Base-by-base conservation (phyloP, 2,113 vertebrate species). In the Sylvia atricapilla region DNA sequence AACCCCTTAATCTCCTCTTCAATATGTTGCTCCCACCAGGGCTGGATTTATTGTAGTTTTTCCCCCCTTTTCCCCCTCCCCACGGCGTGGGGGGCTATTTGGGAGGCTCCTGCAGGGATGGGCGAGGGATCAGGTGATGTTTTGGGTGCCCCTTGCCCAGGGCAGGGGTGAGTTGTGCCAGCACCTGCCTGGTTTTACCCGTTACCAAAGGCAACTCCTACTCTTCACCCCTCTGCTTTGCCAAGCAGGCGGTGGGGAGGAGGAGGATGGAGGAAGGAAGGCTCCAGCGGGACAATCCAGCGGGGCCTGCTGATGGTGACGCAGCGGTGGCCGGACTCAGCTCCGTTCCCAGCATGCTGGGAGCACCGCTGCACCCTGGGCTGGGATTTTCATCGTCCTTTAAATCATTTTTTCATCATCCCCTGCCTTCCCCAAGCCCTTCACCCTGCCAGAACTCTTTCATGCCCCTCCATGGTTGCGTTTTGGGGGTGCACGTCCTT, bases 1-100 rank as follows among this genome's bases (percentile, higher is more conserved):
- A 97, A 96, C 86, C 86, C 92, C 63, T 94, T 95, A 96, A 96
- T 91, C 96, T 95, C 87, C 79, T 82, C 83, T 52, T 89, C 95
- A 96, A 92, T 93, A 96, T 96, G 93, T 92, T 89, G 91, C 84
- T 93, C 73, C 92, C 70, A 60, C 84, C 73, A 68, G 89, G 79
- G 58, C 76, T 93, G 84, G 89, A 87, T 96, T 95, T 93, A 41
- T 28, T 50, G 63, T 25, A 17, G 69, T 39, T 63, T 13, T 56
- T 11, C 1, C 18, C 47, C 46, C 10, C 50, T 56, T 80, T 76
- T 27, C 18, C 30, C 15, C 23, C 33, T 58, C 72, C 39, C 66
- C 6, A 9, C 5, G 4, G 28, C 13, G 12, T 37, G 4, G 33
- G 59, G 73, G 33, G 3, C 8, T n/a, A 23, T n/a, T 56, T 62